phyloP scores from a whole-genome alignment of 2,113 vertebrate species.

The Oplegnathus fasciatus region DNA sequence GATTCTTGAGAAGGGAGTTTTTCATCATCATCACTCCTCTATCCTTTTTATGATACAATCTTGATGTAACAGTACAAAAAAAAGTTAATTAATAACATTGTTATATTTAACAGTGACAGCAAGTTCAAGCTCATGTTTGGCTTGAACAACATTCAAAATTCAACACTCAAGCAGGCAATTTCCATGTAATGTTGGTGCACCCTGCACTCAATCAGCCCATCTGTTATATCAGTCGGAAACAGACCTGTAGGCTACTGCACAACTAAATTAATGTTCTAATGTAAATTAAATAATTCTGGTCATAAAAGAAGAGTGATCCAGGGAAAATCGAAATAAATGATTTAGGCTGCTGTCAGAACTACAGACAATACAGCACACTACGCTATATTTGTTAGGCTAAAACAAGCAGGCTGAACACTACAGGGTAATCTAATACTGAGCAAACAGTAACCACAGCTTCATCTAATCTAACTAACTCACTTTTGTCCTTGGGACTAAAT shows the following conservation, averaged over 20 bases:
- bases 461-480: background rate
- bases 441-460: background rate
- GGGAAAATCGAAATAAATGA: background rate
- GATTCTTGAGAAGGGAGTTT: background rate
- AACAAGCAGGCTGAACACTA: background rate
- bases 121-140: conserved; percentile 6
- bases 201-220: conserved; percentile 4
- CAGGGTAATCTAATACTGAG: background rate
- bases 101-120: background rate
- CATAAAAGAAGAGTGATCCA: background rate
- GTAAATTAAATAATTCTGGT: conserved; percentile 13
- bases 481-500: background rate
- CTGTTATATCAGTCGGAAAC: conserved; percentile 27
- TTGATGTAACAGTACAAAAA: background rate
- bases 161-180: conserved; percentile 6
- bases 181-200: conserved; percentile 14
- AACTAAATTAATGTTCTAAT: background rate
- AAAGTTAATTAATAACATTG: background rate
- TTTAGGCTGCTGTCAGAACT: background rate
- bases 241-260: conserved; percentile 26
- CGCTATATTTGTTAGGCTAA: background rate
- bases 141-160: conserved; percentile 12
- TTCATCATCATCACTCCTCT: background rate
- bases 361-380: background rate
- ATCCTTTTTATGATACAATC: background rate